Evolutionary conservation across 2,888 invertebrate species (phyloP).

Genomic region (Drosophila cognata): DNA sequence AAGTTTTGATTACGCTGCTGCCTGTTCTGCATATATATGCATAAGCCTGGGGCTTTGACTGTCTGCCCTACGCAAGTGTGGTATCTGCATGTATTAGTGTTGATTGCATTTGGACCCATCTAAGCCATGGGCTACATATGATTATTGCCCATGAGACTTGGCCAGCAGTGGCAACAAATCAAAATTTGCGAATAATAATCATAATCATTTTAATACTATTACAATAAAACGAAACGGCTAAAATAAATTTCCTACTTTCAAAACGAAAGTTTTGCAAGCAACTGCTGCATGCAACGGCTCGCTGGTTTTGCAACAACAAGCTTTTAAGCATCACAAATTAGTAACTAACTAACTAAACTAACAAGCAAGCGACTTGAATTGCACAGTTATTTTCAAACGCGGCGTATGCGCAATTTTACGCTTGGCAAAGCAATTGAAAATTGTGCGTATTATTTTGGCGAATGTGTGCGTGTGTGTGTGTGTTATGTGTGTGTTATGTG

Average conservation of each 20-base stretch:
- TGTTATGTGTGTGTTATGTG: not conserved
- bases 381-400: conserved; percentile 26
- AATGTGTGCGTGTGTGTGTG: not conserved
- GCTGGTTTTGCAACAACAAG: conserved; percentile 33
- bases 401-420: conserved; percentile 55
- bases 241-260: conserved; percentile 50
- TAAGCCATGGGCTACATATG: conserved; percentile 46
- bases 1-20: conserved; percentile 65
- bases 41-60: conserved; percentile 48
- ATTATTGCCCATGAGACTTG: conserved; percentile 36
- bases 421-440: conserved; percentile 25
- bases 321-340: conserved; percentile 25
- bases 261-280: conserved; percentile 37
- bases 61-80: conserved; percentile 14
- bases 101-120: conserved; percentile 54
- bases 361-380: conserved; percentile 32
- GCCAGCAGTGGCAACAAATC: conserved; percentile 33
- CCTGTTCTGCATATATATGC: conserved; percentile 26
- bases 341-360: conserved; percentile 14
- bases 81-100: conserved; percentile 37
- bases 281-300: conserved; percentile 36
- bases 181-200: conserved; percentile 39
- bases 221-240: conserved; percentile 4
- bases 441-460: conserved; percentile 33
- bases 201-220: conserved; percentile 27